A percentile compares a stretch with the other conserved stretches of the same genome.
These are phyloP conservation scores for Gallinago media DNA, from an alignment of 2,113 vertebrate species.

Conservation along the genomic window DNA sequence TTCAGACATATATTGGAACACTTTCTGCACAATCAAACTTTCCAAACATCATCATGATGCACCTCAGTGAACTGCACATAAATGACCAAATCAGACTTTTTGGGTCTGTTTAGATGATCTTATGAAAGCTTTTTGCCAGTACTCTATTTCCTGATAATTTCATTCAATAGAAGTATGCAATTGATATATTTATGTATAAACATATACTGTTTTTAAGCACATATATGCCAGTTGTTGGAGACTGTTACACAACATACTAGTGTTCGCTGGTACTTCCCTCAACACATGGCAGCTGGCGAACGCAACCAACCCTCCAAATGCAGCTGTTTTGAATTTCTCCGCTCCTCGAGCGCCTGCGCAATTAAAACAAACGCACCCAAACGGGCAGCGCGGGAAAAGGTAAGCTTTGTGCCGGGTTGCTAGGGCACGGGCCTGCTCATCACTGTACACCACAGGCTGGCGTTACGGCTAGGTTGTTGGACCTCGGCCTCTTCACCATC, in stretches of 20 bases:
- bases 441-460: accelerated
- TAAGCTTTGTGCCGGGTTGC: accelerated
- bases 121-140: background rate
- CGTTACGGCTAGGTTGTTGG: accelerated
- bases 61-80: accelerated
- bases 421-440: accelerated
- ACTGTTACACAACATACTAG: accelerated
- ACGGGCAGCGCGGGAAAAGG: accelerated
- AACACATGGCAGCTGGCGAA: accelerated
- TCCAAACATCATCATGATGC: background rate
- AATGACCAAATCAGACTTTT: accelerated
- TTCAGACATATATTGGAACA: background rate
- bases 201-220: accelerated
- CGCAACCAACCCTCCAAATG: accelerated
- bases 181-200: accelerated
- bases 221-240: accelerated
- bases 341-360: background rate
- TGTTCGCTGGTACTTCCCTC: accelerated
- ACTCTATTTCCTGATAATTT: background rate
- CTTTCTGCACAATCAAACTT: background rate
- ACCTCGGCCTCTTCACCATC: too few relatives aligned
- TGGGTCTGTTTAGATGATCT: accelerated
- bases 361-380: background rate
- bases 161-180: background rate
- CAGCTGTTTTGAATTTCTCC: accelerated